Conservation (phyloP, 2,113 vertebrate species). For the Mastomys coucha region DNA sequence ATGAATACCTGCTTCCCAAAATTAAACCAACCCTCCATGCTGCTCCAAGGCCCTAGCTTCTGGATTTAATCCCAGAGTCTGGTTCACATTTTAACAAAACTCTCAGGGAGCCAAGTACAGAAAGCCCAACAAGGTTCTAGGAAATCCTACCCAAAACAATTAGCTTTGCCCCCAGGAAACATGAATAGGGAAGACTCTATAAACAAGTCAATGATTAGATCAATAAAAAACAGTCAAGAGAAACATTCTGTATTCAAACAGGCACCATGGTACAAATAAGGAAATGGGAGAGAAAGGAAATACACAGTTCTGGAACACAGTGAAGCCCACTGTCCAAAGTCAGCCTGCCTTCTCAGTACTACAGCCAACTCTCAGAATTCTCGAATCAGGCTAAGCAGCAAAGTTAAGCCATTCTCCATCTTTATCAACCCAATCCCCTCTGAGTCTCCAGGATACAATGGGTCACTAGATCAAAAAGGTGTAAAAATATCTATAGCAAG, state of each 20-base stretch:
- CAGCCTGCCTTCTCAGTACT: neutral
- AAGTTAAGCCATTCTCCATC: neutral
- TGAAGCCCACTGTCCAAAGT: neutral
- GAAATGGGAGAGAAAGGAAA: neutral
- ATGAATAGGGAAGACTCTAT: neutral
- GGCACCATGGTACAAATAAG: neutral
- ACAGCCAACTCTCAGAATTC: neutral
- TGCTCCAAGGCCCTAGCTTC: neutral
- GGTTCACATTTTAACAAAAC: neutral
- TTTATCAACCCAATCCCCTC: neutral
- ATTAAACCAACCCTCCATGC: neutral
- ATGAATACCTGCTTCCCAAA: neutral
- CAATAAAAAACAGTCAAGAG: neutral
- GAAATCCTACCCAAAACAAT: neutral
- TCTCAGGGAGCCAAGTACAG: neutral
- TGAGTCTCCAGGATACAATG: neutral
- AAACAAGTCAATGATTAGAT: neutral
- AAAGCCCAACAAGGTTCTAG: neutral
- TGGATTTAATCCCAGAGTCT: neutral
- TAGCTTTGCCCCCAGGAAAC: neutral
- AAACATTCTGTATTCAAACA: neutral
- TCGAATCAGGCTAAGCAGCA: neutral
- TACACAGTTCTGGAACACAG: neutral
- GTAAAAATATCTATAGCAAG: neutral
- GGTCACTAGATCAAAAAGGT: neutral